Percentiles rank a stretch among this genome's conserved stretches.
phyloP scores from a whole-genome alignment of 2,888 invertebrate genomes.

The Drosophila demipolita region DNA sequence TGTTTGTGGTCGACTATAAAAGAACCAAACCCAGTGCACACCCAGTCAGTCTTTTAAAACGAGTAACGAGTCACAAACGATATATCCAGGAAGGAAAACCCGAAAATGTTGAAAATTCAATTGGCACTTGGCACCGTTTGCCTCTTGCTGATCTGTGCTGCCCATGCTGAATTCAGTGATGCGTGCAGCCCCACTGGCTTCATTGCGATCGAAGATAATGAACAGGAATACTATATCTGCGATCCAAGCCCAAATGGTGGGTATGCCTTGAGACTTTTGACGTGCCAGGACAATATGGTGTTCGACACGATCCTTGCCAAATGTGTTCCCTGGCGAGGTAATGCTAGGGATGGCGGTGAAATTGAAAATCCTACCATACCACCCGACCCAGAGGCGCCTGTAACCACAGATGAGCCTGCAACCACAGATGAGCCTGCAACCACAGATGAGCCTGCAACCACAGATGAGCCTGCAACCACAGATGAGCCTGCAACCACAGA shows the following conservation, averaged over 20 bases:
- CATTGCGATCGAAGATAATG: slow-evolving; percentile 56
- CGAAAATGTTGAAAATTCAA: slow-evolving; percentile 34
- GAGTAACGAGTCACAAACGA: slow-evolving; percentile 44
- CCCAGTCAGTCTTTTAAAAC: slow-evolving; percentile 68
- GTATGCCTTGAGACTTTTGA: slow-evolving; percentile 46
- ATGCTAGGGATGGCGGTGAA: slow-evolving; percentile 51
- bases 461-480: neutral
- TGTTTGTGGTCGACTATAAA: slow-evolving; percentile 67
- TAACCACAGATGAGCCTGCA: slow-evolving; percentile 4
- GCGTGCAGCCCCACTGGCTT: slow-evolving; percentile 57
- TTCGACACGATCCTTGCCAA: slow-evolving; percentile 42
- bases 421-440: neutral
- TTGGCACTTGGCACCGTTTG: slow-evolving; percentile 31
- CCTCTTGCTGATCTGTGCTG: slow-evolving; percentile 27
- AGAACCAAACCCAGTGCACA: slow-evolving; percentile 43
- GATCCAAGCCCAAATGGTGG: slow-evolving; percentile 48
- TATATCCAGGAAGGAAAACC: slow-evolving; percentile 3
- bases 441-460: neutral
- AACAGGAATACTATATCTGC: slow-evolving; percentile 62
- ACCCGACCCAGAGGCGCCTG: slow-evolving; percentile 14
- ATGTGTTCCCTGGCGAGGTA: slow-evolving; percentile 42
- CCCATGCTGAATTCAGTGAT: slow-evolving; percentile 22
- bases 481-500: slow-evolving; percentile 2
- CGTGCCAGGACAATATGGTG: slow-evolving; percentile 54
- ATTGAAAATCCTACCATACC: slow-evolving; percentile 67